These are phyloP conservation scores for Rallus crepitans DNA, from an alignment of 2,797 vertebrate species.

Conservation along the genomic window DNA sequence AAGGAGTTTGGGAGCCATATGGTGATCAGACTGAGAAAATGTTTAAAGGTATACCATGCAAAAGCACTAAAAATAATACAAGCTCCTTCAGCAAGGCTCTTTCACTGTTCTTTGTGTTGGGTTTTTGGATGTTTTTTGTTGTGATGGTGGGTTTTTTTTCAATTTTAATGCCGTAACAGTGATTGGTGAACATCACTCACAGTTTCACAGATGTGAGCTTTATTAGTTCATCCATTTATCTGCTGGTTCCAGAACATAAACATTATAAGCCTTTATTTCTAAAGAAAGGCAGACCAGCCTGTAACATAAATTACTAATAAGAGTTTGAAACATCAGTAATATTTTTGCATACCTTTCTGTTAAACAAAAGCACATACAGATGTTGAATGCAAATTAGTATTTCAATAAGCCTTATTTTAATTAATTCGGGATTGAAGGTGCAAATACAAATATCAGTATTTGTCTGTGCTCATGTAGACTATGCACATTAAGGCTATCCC, in stretches of 20 bases:
- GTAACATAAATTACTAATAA: slow-evolving; percentile 19
- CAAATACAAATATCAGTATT: background rate
- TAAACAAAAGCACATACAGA: background rate
- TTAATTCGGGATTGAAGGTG: background rate
- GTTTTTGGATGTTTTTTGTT: background rate
- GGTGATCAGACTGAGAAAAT: slow-evolving; percentile 62
- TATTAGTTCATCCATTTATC: background rate
- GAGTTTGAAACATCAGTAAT: background rate
- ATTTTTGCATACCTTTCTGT: background rate
- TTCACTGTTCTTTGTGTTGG: background rate
- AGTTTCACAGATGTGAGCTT: background rate
- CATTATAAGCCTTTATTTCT: background rate
- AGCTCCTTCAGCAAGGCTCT: background rate
- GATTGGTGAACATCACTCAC: background rate
- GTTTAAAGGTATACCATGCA: slow-evolving; percentile 50
- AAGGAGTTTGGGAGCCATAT: slow-evolving; percentile 61
- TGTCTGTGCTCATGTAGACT: background rate
- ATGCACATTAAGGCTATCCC: background rate
- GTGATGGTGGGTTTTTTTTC: background rate
- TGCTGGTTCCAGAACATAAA: slow-evolving; percentile 19
- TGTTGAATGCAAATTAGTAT: background rate
- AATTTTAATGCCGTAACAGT: background rate
- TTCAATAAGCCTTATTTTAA: background rate
- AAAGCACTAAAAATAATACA: slow-evolving; percentile 56
- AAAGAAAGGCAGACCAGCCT: background rate